Evolutionary conservation across 2,888 invertebrate genomes (phyloP), one percentile per base, ranked within the genome.

Genomic region (Micropterix aruncella): DNA sequence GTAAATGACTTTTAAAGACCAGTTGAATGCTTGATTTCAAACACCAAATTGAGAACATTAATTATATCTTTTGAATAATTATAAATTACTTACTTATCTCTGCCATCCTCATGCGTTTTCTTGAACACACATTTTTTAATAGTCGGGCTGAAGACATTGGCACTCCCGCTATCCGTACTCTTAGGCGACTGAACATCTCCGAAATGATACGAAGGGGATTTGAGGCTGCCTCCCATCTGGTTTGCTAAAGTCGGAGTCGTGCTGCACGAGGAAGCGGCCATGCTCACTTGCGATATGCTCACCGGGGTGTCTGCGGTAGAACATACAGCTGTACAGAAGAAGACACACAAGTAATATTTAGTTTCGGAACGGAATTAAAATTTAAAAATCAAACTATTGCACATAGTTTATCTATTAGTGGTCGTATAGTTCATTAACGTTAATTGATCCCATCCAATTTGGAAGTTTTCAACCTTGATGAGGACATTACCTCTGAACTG

Each of bases 81-180:
- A n/a, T n/a, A n/a, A n/a, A n/a, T n/a, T n/a, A n/a, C n/a, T n/a
- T 66, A 92, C 91, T 80, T 88, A 60, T 94, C 92, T 74, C 93
- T 83, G 53, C 90, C 92, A 60, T 94, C 93, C 62, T 90, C 92
- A 52, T 85, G 83, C 58, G 80, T 85, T 57, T 88, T 87, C 65
- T 90, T 90, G 56, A 89, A 85, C 54, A 90, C 76, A 51, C 80
- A 77, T 61, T 79, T 85, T 63, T 81, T 88, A 17, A 76, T 70
- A 19, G 76, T 74, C 1, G 83, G 81, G 46, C 84, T 84, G 47
- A 76, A 74, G 44, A 74, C 54, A 52, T 61, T 55, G 46, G 62
- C 63, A 3, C 55, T 52, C 16, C 50, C 47, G 39, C 59, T 52
- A 40, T 51, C 42, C n/a, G 50, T 50, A 16, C 52, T 48, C 16